Conservation (phyloP, 2,113 vertebrate species). For the Columba janthina region DNA sequence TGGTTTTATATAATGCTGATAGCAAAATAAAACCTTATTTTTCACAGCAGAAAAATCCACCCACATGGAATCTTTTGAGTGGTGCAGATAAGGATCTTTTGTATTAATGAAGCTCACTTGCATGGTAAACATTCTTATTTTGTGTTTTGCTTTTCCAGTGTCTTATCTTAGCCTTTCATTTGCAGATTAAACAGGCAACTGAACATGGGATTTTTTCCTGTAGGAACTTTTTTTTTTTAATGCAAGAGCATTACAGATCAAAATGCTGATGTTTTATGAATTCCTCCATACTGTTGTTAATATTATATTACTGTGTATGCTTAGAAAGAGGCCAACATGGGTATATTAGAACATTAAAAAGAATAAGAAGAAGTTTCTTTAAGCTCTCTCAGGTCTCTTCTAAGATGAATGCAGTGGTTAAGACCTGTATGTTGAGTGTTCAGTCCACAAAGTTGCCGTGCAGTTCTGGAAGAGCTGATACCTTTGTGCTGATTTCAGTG, state of each 20-base stretch:
- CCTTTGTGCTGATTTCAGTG: background rate
- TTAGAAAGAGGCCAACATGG: background rate
- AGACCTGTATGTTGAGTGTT: background rate
- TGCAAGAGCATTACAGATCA: background rate
- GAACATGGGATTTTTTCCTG: background rate
- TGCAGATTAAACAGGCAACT: constrained; percentile 13
- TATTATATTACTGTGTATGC: background rate
- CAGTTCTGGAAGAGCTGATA: background rate
- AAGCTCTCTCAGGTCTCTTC: background rate
- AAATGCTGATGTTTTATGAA: background rate
- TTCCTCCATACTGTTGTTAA: background rate
- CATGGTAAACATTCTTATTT: constrained; percentile 23
- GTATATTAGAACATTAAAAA: background rate
- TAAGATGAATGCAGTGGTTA: background rate
- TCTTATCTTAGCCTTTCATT: constrained; percentile 26
- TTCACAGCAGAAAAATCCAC: background rate
- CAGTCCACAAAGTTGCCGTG: background rate
- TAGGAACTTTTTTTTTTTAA: background rate
- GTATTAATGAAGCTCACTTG: constrained; percentile 34
- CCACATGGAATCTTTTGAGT: background rate
- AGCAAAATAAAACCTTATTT: background rate
- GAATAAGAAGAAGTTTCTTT: background rate
- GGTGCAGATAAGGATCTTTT: background rate
- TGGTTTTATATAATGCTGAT: background rate
- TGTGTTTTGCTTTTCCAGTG: background rate